Percentiles rank a stretch among this genome's conserved stretches.
These are phyloP conservation scores for Liasis olivaceus DNA, from an alignment of 2,797 vertebrate species.

Conservation along the genomic window DNA sequence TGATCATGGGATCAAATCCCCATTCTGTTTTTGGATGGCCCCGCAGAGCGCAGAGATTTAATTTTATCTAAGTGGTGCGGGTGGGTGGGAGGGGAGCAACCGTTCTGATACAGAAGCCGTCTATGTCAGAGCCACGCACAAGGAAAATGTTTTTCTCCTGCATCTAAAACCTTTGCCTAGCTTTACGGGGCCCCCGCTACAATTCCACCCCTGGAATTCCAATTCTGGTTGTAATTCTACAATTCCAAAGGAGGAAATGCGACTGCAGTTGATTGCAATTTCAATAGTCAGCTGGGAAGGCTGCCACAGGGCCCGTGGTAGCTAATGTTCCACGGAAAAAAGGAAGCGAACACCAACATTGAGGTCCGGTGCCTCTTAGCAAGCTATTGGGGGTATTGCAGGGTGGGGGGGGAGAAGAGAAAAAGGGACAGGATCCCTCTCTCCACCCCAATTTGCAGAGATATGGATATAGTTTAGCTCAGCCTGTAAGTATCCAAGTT, in stretches of 20 bases:
- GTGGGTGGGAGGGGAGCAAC: background rate
- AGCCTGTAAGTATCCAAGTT: too few species aligned
- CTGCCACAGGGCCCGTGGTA: conserved; percentile 8
- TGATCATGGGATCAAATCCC: background rate
- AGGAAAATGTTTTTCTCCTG: background rate
- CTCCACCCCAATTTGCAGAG: too few species aligned
- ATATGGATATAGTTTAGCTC: too few species aligned
- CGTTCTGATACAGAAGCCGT: background rate
- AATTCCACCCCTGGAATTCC: background rate
- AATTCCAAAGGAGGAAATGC: background rate
- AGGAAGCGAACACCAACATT: background rate
- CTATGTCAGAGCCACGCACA: background rate
- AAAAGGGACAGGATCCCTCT: too few species aligned
- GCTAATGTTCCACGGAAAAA: background rate
- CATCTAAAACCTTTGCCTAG: background rate
- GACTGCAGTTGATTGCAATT: conserved; percentile 20
- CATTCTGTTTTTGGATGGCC: too few species aligned
- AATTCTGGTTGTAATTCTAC: too few species aligned
- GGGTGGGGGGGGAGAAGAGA: too few species aligned
- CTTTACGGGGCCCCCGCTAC: background rate
- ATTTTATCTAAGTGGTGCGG: background rate
- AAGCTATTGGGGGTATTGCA: too few species aligned
- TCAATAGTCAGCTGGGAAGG: conserved; percentile 28
- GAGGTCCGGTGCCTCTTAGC: too few species aligned
- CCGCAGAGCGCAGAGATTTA: background rate